Evolutionary conservation across 2,797 vertebrate species (phyloP).

Genomic region (Champsocephalus gunnari): DNA sequence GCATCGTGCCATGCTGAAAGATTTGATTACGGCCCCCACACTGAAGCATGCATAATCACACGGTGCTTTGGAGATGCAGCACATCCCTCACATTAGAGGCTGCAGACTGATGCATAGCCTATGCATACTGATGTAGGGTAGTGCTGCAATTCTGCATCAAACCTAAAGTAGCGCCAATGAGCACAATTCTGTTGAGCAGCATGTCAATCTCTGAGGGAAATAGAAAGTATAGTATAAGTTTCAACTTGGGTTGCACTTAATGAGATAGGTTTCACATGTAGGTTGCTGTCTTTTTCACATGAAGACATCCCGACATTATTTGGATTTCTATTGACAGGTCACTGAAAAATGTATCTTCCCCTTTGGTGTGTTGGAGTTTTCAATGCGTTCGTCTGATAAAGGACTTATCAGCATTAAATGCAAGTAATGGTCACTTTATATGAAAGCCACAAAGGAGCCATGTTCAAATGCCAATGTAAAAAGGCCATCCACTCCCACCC

Average conservation of each 20-base stretch:
- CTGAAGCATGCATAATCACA: slow-evolving; percentile 60
- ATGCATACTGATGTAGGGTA: slow-evolving; percentile 31
- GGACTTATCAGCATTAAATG: slow-evolving; percentile 34
- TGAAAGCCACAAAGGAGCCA: slow-evolving; percentile 23
- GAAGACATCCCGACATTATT: neutral
- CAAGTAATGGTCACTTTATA: slow-evolving; percentile 35
- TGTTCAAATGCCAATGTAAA: slow-evolving; percentile 26
- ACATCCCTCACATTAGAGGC: slow-evolving; percentile 48
- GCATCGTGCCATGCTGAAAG: slow-evolving; percentile 31
- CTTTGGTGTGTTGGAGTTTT: slow-evolving; percentile 1
- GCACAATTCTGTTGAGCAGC: neutral
- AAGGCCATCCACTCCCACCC: slow-evolving; percentile 10
- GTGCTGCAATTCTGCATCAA: neutral
- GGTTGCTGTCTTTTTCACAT: slow-evolving; percentile 1
- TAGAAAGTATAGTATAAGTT: neutral
- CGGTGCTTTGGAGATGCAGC: slow-evolving; percentile 46
- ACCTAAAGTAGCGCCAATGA: slow-evolving; percentile 6
- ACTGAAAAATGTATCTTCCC: slow-evolving; percentile 3
- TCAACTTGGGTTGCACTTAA: neutral
- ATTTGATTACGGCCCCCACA: slow-evolving; percentile 67
- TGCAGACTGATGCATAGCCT: slow-evolving; percentile 27
- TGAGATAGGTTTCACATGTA: neutral
- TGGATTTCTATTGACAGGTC: neutral
- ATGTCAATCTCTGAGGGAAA: neutral
- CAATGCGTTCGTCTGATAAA: neutral